These are phyloP conservation scores for Drosophila helvetica DNA, from an alignment of 2,888 invertebrate species.

Conservation along the genomic window DNA sequence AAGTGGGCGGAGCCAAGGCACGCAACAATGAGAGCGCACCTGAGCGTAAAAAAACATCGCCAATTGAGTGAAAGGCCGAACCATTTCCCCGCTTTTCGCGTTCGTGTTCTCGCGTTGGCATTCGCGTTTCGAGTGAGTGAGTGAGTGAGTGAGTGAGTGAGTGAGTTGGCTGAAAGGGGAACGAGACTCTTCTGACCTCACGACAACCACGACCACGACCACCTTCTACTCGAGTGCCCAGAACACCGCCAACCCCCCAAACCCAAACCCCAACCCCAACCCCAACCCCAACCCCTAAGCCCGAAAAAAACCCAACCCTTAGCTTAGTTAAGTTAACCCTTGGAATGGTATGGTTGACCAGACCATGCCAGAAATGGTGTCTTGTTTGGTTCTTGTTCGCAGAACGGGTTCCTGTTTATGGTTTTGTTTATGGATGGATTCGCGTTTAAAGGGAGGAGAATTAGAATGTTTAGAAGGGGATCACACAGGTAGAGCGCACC, in stretches of 20 bases:
- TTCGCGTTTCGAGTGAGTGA: slow-evolving; percentile 13
- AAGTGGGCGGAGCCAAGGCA: slow-evolving; percentile 78
- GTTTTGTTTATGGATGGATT: neutral
- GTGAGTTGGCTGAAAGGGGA: neutral
- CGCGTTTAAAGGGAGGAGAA: neutral
- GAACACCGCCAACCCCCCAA: too few species aligned
- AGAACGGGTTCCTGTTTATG: slow-evolving; percentile 28
- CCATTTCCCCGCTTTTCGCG: slow-evolving; percentile 35
- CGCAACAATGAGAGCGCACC: slow-evolving; percentile 41
- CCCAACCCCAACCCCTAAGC: neutral
- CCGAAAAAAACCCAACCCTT: slow-evolving; percentile 29
- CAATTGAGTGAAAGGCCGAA: slow-evolving; percentile 54
- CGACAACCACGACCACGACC: slow-evolving; percentile 23
- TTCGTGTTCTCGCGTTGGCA: slow-evolving; percentile 18
- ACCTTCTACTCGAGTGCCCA: slow-evolving; percentile 27
- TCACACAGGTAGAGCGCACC: neutral
- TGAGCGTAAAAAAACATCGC: slow-evolving; percentile 68
- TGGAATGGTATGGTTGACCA: slow-evolving; percentile 5
- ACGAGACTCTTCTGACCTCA: slow-evolving; percentile 10
- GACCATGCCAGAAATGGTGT: slow-evolving; percentile 1
- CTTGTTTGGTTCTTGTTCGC: neutral
- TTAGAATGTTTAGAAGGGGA: too few species aligned
- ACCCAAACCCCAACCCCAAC: too few species aligned
- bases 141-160: slow-evolving; percentile 23
- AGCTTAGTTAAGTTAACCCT: slow-evolving; percentile 38